Percentiles rank a stretch among this genome's conserved stretches.
Conservation (phyloP, 2,113 vertebrate genomes). For the Hemicordylus capensis region DNA sequence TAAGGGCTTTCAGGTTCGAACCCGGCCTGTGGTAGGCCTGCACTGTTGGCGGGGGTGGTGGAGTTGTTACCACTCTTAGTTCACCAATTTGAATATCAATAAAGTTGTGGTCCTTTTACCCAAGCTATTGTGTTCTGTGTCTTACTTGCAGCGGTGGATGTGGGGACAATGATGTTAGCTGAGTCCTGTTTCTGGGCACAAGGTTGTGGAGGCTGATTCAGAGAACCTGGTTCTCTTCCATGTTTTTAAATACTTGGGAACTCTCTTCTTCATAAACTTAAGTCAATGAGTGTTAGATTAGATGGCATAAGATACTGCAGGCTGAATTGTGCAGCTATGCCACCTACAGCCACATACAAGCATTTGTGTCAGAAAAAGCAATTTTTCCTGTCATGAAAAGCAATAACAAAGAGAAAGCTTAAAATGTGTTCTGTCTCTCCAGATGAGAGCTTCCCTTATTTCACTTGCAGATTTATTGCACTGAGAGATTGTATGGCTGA, state of each 20-base stretch:
- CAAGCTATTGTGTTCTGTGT: too few species aligned
- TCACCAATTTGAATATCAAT: too few species aligned
- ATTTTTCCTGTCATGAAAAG: constrained; percentile 29
- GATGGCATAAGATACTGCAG: constrained; percentile 2
- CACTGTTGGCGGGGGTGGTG: too few species aligned
- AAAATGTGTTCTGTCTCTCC: neutral
- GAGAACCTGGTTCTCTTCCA: constrained; percentile 19
- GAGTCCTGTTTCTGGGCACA: neutral
- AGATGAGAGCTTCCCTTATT: neutral
- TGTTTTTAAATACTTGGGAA: constrained; percentile 18
- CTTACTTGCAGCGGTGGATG: too few species aligned
- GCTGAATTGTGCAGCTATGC: constrained; percentile 67
- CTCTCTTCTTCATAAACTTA: neutral
- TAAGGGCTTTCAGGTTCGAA: too few species aligned
- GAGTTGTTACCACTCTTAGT: too few species aligned
- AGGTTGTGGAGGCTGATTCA: neutral
- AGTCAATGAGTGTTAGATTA: constrained; percentile 11
- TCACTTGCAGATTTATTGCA: neutral
- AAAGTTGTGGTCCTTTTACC: too few species aligned
- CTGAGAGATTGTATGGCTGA: constrained; percentile 4
- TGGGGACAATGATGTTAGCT: too few species aligned
- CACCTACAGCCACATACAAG: constrained; percentile 65
- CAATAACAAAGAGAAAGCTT: constrained; percentile 12
- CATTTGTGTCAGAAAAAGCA: constrained; percentile 51
- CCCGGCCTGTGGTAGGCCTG: too few species aligned